A percentile compares a stretch with the other conserved stretches of the same genome.
These are phyloP conservation scores for Drosophila gunungcola DNA, from an alignment of 1,140 invertebrate genomes.

Conservation along the genomic window DNA sequence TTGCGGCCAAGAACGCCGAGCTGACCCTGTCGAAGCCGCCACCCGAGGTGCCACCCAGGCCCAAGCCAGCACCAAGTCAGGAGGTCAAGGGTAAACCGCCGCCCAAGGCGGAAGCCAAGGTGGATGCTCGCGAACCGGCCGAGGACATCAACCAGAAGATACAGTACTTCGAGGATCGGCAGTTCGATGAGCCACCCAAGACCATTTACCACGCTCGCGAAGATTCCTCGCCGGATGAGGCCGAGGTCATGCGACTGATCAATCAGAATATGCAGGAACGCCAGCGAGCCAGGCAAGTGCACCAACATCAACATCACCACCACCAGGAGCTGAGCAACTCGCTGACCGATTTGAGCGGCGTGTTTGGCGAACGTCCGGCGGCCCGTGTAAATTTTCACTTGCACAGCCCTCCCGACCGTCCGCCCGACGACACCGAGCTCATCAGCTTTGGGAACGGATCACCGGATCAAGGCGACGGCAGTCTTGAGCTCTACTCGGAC, in stretches of 20 bases:
- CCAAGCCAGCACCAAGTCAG: slow-evolving; percentile 3
- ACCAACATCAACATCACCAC: slow-evolving; percentile 9
- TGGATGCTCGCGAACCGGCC: slow-evolving; percentile 84
- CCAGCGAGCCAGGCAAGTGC: slow-evolving; percentile 49
- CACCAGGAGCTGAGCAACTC: slow-evolving; percentile 86
- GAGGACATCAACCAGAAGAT: slow-evolving; percentile 89
- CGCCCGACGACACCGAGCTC: slow-evolving; percentile 59
- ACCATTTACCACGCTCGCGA: slow-evolving; percentile 87
- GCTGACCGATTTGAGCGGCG: slow-evolving; percentile 91
- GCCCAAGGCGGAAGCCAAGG: slow-evolving; percentile 73
- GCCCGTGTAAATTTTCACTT: slow-evolving; percentile 84
- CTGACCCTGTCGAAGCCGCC: slow-evolving; percentile 46
- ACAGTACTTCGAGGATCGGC: slow-evolving; percentile 91
- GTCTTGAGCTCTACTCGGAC: slow-evolving; percentile 87
- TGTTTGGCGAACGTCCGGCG: slow-evolving; percentile 89
- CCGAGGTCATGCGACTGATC: slow-evolving; percentile 70
- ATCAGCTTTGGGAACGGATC: slow-evolving; percentile 67
- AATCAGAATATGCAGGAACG: slow-evolving; percentile 80
- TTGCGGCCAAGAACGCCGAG: slow-evolving; percentile 86
- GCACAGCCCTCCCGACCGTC: slow-evolving; percentile 76
- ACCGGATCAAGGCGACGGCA: slow-evolving; percentile 42
- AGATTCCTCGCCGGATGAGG: slow-evolving; percentile 85
- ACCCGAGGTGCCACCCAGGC: slow-evolving; percentile 73
- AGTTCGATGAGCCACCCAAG: slow-evolving; percentile 84
- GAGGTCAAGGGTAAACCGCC: slow-evolving; percentile 17